Base-by-base conservation (phyloP, 2,888 invertebrate genomes). In the Vesta saturnalis region DNA sequence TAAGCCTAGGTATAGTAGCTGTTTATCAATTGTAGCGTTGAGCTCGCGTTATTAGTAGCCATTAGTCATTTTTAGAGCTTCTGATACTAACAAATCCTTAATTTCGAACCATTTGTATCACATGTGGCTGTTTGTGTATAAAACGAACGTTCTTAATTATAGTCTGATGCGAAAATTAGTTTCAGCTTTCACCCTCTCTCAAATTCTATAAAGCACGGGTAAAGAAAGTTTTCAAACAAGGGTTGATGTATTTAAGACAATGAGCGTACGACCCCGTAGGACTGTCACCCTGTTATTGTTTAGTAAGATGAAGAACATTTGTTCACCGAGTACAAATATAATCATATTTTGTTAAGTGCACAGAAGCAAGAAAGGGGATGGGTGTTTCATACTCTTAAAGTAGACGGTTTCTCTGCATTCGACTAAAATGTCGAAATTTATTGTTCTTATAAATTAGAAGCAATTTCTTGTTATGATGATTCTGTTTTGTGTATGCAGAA, bases 261-360 rank as follows among this genome's bases (percentile, higher is more conserved):
- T 55, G 64, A 62, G 39, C 18, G 19, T 14, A 35, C 12, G 12
- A 39, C n/a, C 47, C 64, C 60, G 22, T 8, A 59, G 49, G 23
- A 35, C 61, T 67, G 64, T 67, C 70, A 64, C 68, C 67, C 64
- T 23, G 46, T 67, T 67, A 67, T 70, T 64, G 58, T 70, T 62
- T 58, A 39, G 58, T 39, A 21, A 46, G 39, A 60, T 62, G 71
- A 69, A 65, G 67, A 69, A 68, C 74, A 72, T 74, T 75, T 72
- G 74, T 73, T 74, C 74, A 61, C 62, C 69, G 52, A 52, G 19
- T 63, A 69, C 67, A 73, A 73, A 73, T 72, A 72, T 72, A 74
- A 75, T 75, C 73, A 72, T 71, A 74, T 74, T 75, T 72, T 59
- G 69, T 61, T 63, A 66, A 69, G 71, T 64, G 65, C 61, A 16